These are phyloP conservation scores for Arrhamphus sclerolepis DNA, from an alignment of 2,797 vertebrate species.

Conservation along the genomic window DNA sequence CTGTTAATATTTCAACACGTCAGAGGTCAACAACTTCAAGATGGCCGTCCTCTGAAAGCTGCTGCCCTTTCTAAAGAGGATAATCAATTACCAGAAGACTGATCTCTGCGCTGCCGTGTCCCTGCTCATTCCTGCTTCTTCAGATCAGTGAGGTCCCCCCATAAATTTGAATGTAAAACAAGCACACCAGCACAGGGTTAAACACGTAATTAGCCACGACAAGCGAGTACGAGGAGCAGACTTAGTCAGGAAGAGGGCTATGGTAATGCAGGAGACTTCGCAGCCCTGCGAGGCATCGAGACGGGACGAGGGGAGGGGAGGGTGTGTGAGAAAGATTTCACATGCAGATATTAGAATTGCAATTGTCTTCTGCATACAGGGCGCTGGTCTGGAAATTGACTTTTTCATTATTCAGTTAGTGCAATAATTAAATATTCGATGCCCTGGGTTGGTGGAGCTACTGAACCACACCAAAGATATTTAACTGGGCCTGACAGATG, in stretches of 20 bases:
- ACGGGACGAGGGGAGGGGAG: constrained; percentile 57
- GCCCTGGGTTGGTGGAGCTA: constrained; percentile 80
- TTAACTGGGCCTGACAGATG: constrained; percentile 84
- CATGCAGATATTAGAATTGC: constrained; percentile 83
- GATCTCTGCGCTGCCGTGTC: constrained; percentile 68
- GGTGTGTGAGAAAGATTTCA: constrained; percentile 62
- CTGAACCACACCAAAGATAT: constrained; percentile 79
- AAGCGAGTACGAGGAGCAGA: constrained; percentile 66
- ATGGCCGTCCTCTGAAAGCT: constrained; percentile 42
- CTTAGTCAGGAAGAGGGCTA: constrained; percentile 59
- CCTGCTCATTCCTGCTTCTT: constrained; percentile 72
- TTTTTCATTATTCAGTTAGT: constrained; percentile 85
- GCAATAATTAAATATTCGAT: constrained; percentile 85
- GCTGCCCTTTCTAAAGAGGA: constrained; percentile 73
- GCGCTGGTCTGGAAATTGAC: constrained; percentile 80
- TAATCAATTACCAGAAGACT: constrained; percentile 85
- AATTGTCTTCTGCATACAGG: constrained; percentile 78
- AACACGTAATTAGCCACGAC: constrained; percentile 75
- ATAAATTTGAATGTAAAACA: constrained; percentile 83
- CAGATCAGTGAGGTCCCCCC: constrained; percentile 78
- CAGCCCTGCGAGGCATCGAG: constrained; percentile 70
- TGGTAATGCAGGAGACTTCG: constrained; percentile 66
- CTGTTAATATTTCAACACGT: constrained; percentile 21
- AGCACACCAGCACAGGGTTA: constrained; percentile 77
- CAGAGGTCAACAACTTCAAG: constrained; percentile 63